Conservation (phyloP, 1,140 invertebrate species). For the Cyclargus thomasi region DNA sequence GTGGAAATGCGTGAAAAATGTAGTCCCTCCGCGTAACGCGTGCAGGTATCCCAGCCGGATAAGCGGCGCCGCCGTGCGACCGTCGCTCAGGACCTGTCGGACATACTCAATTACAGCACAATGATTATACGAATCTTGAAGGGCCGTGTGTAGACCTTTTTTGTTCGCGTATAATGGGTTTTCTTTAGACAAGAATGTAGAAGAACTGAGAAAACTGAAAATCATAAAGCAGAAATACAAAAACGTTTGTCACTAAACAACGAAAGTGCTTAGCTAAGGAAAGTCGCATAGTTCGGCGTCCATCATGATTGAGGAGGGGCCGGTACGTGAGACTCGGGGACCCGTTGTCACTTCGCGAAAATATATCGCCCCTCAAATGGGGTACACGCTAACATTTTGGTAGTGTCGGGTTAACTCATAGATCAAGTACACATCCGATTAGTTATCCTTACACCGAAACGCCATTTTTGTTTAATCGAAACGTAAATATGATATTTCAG, state of each 20-base stretch:
- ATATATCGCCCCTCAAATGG: constrained; percentile 6
- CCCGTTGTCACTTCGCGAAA: constrained; percentile 6
- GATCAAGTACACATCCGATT: neutral
- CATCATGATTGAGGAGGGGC: neutral
- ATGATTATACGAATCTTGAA: no score
- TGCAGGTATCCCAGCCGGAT: constrained; percentile 88
- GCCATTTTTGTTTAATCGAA: neutral
- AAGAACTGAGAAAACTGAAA: no score
- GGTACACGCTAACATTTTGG: constrained; percentile 6
- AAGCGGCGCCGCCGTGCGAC: constrained; percentile 88
- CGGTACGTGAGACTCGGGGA: neutral
- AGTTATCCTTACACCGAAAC: neutral
- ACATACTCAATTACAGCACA: no score
- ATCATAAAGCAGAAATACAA: neutral
- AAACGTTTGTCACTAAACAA: neutral
- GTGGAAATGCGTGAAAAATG: constrained; percentile 92
- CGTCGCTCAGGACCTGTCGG: constrained; percentile 85
- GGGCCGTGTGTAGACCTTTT: no score
- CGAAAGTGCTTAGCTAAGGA: neutral
- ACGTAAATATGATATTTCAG: no score
- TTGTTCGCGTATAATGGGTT: neutral
- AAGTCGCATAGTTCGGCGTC: neutral
- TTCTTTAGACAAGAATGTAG: no score
- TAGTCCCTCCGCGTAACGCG: constrained; percentile 83
- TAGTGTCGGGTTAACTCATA: constrained; percentile 7